Base-by-base conservation (phyloP, 2,888 invertebrate species). In the Colletes collaris region DNA sequence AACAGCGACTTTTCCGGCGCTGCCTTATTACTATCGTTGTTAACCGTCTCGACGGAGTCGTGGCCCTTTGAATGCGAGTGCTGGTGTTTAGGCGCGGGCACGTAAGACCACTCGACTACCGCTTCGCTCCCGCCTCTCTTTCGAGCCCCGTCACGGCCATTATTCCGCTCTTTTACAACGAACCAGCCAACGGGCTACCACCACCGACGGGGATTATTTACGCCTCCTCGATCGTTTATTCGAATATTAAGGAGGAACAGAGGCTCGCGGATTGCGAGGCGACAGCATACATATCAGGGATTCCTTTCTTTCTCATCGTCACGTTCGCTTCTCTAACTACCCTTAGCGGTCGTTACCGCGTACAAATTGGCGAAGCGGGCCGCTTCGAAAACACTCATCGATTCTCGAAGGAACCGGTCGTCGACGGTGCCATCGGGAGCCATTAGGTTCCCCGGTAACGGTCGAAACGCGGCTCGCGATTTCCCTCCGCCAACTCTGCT, bases 321-420 rank as follows among this genome's bases (percentile, higher is more conserved):
- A 27, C 27, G 27, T 27, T 27, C 2, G 27, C 27, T 27, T 27
- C 27, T 27, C 27, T 27, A 27, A 27, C 27, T 27, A 27, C 27
- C 27, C 27, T 27, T 2, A 27, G 1, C 27, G 27, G 59, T 69
- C 63, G 70, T 73, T 76, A 71, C 50, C 13, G 56, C 35, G 46
- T 68, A 78, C 56, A 75, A 84, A 82, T 85, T 27, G 76, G 19
- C 16, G 55, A 19, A 19, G n/a, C 74, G 53, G 49, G 19, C 19
- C 55, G 56, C 35, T 16, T 35, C 67, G 77, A 76, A 76, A 82
- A 77, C 83, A 62, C 59, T 81, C 79, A 70, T 82, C 82, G 70
- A 86, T 84, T 71, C 79, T 82, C 80, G 79, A 82, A 86, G 83
- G 76, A 82, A 76, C 49, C 62, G 56, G 67, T 78, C 81, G 73